Percentiles rank a stretch among this genome's conserved stretches.
Evolutionary conservation across 2,113 vertebrate genomes (phyloP).

Genomic region (Paradoxurus hermaphroditus): DNA sequence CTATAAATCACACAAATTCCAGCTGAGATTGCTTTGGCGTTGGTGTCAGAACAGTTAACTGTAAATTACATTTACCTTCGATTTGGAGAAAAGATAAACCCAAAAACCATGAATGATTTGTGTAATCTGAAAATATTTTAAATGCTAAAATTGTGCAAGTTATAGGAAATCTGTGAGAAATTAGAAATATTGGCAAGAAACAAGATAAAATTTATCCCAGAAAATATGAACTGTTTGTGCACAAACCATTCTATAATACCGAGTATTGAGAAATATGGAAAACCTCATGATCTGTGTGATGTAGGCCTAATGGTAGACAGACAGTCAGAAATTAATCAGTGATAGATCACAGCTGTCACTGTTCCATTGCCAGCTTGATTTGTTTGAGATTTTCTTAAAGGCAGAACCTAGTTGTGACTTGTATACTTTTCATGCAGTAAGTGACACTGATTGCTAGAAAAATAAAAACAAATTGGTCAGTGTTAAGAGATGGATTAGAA

Average conservation of each 20-base stretch:
- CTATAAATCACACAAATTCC: not conserved
- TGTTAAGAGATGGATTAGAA: constrained; percentile 12
- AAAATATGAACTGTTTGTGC: not conserved
- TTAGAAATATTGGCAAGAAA: constrained; percentile 20
- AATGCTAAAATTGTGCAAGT: constrained; percentile 28
- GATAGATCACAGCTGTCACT: not conserved
- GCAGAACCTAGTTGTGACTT: not conserved
- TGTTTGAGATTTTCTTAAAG: not conserved
- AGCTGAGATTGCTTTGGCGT: not conserved
- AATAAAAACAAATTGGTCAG: not conserved
- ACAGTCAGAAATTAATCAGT: not conserved
- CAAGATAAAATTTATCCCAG: not conserved
- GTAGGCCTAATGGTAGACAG: not conserved
- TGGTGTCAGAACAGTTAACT: not conserved
- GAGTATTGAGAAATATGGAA: not conserved
- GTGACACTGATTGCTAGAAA: constrained; percentile 4
- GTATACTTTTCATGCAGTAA: not conserved
- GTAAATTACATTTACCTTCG: constrained; percentile 12
- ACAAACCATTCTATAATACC: not conserved
- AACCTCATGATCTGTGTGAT: not conserved
- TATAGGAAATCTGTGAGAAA: not conserved
- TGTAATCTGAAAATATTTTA: constrained; percentile 37
- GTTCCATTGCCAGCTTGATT: not conserved
- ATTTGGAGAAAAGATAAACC: constrained; percentile 9
- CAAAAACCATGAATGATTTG: not conserved